Conservation (phyloP, 2,113 vertebrate species). For the Telmatochromis brichardi region DNA sequence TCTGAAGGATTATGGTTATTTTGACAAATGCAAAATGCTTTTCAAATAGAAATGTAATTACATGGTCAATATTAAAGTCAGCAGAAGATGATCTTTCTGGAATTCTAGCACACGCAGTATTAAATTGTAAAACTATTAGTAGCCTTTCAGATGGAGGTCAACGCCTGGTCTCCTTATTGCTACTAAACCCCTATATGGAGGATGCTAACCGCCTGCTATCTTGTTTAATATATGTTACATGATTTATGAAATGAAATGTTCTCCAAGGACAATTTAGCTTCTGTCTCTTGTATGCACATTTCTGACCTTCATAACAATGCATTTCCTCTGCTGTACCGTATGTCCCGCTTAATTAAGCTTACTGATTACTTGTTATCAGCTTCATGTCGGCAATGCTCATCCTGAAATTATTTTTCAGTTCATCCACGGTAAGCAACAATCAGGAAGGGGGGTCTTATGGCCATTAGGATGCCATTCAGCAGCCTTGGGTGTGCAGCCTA, state of each 20-base stretch:
- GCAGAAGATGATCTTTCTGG: conserved; percentile 44
- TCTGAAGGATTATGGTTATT: conserved; percentile 68
- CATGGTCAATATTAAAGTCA: conserved; percentile 61
- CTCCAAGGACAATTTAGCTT: neutral
- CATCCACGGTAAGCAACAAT: conserved; percentile 22
- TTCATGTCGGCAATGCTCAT: neutral
- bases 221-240: neutral
- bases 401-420: conserved; percentile 20
- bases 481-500: conserved; percentile 37
- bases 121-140: conserved; percentile 19
- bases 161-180: neutral
- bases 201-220: neutral
- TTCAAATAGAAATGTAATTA: conserved; percentile 68
- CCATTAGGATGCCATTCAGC: conserved; percentile 52
- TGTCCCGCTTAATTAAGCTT: neutral
- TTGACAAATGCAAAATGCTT: conserved; percentile 61
- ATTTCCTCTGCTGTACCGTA: neutral
- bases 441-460: neutral
- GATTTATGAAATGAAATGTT: neutral
- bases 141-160: neutral
- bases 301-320: neutral
- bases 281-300: neutral
- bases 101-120: neutral
- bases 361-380: neutral
- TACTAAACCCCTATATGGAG: neutral